Base-by-base conservation (phyloP, 2,113 vertebrate genomes). In the Takifugu flavidus region DNA sequence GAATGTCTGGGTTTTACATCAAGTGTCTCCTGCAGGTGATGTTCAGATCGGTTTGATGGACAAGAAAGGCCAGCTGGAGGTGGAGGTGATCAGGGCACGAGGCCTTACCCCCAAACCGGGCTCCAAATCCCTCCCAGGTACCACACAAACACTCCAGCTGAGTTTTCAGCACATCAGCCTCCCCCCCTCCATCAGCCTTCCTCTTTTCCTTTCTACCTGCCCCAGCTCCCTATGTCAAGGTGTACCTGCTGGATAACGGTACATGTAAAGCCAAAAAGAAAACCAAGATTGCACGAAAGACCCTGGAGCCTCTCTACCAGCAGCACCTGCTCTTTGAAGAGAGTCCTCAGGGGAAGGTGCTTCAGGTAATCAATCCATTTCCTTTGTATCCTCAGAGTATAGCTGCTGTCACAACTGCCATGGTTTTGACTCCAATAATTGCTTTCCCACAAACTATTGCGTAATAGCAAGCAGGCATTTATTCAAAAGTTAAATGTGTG, bases 231-330 rank as follows among this genome's bases (percentile, higher is more conserved):
- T 99, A 99, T 26, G 97, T 99, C 72, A 99, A 99, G 90, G 96
- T 98, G 5, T 99, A 99, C 80, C 90, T 99, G 85, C 88, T 99
- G 90, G 97, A 98, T 86, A 98, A 94, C 46, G 97, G 97, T 75
- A 89, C 91, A 56, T 98, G 96, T 75, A 94, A 98, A 93, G 95
- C 97, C 87, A 99, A 99, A 91, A 99, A 99, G 92, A 99, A 99
- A 93, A 99, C 97, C 65, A 97, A 98, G 90, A 99, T 98, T 91
- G 96, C 97, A 82, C 90, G 97, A 70, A 99, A 99, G 91, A 99
- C 97, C n/a, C 94, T 99, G 46, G 96, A 99, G 86, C 97, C 97
- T 55, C 89, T 99, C 72, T 99, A 99, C 90, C 97, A 99, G 79
- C 96, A 99, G 87, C 92, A 94, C 54, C 88, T 99, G 80, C 91